Evolutionary conservation across 2,888 invertebrate species (phyloP), one percentile per base, ranked within the genome.

Genomic region (Diarsia dahlii): DNA sequence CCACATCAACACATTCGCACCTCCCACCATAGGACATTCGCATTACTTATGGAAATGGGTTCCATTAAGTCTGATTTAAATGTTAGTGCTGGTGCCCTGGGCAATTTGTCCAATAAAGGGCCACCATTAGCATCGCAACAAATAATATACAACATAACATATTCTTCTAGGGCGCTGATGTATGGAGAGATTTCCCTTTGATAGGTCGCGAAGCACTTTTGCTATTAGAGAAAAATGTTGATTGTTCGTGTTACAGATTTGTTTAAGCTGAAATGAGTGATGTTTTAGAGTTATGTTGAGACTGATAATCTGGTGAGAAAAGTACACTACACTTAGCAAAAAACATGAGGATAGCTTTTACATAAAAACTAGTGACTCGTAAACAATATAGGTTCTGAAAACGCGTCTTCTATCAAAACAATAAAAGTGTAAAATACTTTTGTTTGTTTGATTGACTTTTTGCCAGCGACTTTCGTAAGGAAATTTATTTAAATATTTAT

Each of bases 1-100:
- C 80, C 88, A 48, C 46, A 84, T 87, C 78, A 70, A 64, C 45
- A 20, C 3, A 20, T 78, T 81, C 63, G 0, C 9, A 79, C 8
- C 65, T 82, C 86, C 23, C 4, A 64, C 52, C 10, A n/a, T 66
- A 82, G 80, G 78, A 77, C 82, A 86, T 88, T 89, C 82, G 89
- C 89, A 89, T 92, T 91, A 92, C 92, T 93, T 93, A 95, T 94
- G 95, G 94, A 95, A 95, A 95, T 95, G 87, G 90, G 87, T 56
- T 88, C 91, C 93, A 95, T 95, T 95, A 95, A 90, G 93, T 88
- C 91, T 94, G 94, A 96, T 95, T 95, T 95, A 95, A 96, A 95
- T 95, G 94, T 95, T 93, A 94, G 93, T 90, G 91, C 90, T 94
- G 93, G 91, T 92, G 89, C 90, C 91, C 87, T 71, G 76, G 88